Evolutionary conservation across 2,888 invertebrate species (phyloP).

Genomic region (Thereva unica): DNA sequence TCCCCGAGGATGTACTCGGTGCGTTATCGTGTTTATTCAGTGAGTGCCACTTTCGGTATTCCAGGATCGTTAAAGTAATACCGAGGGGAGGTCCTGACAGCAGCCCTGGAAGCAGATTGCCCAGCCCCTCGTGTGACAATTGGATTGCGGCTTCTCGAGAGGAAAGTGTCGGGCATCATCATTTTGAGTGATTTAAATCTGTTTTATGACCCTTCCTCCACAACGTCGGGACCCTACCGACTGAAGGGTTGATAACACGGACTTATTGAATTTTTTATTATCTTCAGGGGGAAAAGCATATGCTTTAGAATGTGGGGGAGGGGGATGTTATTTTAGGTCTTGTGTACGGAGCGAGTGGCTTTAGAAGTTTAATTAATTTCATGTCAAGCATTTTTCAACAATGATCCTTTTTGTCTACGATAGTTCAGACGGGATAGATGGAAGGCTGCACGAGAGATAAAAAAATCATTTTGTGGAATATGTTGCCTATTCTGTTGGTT

Average conservation of each 20-base stretch:
- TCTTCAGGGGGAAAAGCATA: conserved; percentile 15
- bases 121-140: conserved; percentile 17
- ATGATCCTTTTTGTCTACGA: too few species aligned
- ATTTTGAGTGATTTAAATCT: conserved; percentile 42
- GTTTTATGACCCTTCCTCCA: conserved; percentile 31
- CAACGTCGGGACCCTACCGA: conserved; percentile 2
- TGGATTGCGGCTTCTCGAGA: conserved; percentile 32
- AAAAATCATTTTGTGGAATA: too few species aligned
- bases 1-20: conserved; percentile 3
- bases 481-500: too few species aligned
- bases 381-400: too few species aligned
- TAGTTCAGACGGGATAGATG: too few species aligned
- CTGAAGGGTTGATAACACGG: conserved; percentile 32
- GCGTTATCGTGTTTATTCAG: conserved; percentile 48
- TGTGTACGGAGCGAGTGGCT: too few species aligned
- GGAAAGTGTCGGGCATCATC: conserved; percentile 29
- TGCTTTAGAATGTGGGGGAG: conserved; percentile 6
- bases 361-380: too few species aligned
- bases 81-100: conserved; percentile 8
- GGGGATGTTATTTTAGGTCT: not conserved
- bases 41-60: conserved; percentile 36
- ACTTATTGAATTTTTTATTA: conserved; percentile 31
- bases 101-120: conserved; percentile 5
- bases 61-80: conserved; percentile 2
- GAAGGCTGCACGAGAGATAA: too few species aligned